Evolutionary conservation across 2,888 invertebrate species (phyloP).

Genomic region (Mellilla xanthometata): DNA sequence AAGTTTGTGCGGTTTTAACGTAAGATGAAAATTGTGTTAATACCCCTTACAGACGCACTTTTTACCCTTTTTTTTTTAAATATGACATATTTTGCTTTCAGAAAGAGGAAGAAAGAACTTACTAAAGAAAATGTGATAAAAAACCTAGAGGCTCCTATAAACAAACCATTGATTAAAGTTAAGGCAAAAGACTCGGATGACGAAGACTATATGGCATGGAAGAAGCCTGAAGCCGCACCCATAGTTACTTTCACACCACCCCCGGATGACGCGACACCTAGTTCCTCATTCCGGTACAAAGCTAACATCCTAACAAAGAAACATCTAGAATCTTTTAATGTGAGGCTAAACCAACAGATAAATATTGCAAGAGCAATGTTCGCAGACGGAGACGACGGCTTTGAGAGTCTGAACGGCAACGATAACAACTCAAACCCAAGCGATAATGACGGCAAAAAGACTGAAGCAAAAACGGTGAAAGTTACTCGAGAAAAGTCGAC

Average conservation of each 20-base stretch:
- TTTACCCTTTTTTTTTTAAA: too few relatives aligned
- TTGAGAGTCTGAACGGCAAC: slow-evolving; percentile 92
- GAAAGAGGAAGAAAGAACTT: slow-evolving; percentile 71
- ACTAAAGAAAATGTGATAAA: slow-evolving; percentile 60
- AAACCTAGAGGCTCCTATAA: slow-evolving; percentile 53
- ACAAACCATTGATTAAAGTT: slow-evolving; percentile 54
- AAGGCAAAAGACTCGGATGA: slow-evolving; percentile 76
- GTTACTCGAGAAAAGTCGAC: slow-evolving; percentile 21
- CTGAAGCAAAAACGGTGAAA: slow-evolving; percentile 44
- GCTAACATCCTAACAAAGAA: slow-evolving; percentile 69
- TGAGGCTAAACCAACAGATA: slow-evolving; percentile 53
- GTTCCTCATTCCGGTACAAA: slow-evolving; percentile 58
- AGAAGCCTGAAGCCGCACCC: slow-evolving; percentile 67
- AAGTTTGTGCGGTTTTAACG: too few relatives aligned
- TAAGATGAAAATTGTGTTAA: too few relatives aligned
- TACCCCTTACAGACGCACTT: too few relatives aligned
- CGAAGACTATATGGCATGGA: slow-evolving; percentile 77
- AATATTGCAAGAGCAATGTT: slow-evolving; percentile 53
- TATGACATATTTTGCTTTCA: slow-evolving; percentile 48
- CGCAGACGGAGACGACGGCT: slow-evolving; percentile 89
- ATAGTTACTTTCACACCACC: slow-evolving; percentile 75
- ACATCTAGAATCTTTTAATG: slow-evolving; percentile 70
- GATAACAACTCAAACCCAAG: slow-evolving; percentile 90
- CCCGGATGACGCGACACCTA: slow-evolving; percentile 57
- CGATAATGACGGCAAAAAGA: slow-evolving; percentile 58